Base-by-base conservation (phyloP, 2,113 vertebrate species). In the Enhydra lutris region DNA sequence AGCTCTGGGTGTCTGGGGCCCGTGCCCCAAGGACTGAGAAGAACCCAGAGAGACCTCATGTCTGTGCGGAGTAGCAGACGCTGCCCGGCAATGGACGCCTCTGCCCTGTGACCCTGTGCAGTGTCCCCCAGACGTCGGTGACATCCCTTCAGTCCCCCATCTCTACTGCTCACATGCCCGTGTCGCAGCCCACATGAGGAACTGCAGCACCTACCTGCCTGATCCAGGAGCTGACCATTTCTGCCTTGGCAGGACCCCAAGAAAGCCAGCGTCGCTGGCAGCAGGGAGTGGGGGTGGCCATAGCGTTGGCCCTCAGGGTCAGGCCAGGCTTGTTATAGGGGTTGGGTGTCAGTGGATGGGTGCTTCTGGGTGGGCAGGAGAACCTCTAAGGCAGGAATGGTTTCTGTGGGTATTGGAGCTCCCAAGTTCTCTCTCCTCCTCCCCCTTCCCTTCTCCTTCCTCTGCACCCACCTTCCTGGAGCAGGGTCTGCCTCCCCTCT, bases 81-180 rank as follows among this genome's bases (percentile, higher is more conserved):
- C 34, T 31, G 1, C 47, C 42, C 21, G 10, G 29, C 34, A 39
- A 14, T 36, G 34, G 50, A 6, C 5, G 4, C 34, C 47, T 69
- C 79, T 92, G 80, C 61, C 78, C 87, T 24, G 31, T 57, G 76
- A 55, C 52, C 10, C 14, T 73, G 7, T 69, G 57, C 45, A 2
- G 0, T 57, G 63, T 86, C 39, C 63, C 61, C 55, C 55, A 65
- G 11, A 24, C 29, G 4, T 24, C 36, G 23, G 57, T 78, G 80
- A 24, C 52, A n/a, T 6, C 31, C 57, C 65, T 1, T 0, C 2
- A 42, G 17, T 34, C 17, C 4, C 45, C 50, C 1, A 15, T 39
- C 95, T 90, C 92, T 80, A 15, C 59, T 26, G 7, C 73, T 67
- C 3, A 0, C 7, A 59, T 84, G 36, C 76, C 65, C 2, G 0